Evolutionary conservation across 2,797 vertebrate genomes (phyloP).

Genomic region (Coilia nasus): DNA sequence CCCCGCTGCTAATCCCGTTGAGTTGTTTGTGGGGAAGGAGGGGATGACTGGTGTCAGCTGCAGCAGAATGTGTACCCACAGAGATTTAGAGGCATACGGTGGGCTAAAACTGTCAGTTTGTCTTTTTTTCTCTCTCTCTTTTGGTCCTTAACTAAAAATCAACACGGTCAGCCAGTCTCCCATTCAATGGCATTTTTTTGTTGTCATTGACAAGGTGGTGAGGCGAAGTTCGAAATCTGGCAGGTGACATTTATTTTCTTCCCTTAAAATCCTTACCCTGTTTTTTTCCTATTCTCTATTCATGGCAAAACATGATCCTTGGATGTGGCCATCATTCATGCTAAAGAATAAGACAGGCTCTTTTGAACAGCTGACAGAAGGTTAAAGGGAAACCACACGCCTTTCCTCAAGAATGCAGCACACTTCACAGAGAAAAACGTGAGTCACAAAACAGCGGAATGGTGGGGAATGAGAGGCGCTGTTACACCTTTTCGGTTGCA

Average conservation of each 20-base stretch:
- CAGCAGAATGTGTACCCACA: not conserved
- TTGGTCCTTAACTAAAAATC: not conserved
- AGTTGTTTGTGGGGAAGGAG: not conserved
- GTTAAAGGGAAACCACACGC: not conserved
- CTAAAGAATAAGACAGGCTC: not conserved
- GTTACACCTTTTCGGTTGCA: slow-evolving; percentile 51
- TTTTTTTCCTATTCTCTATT: not conserved
- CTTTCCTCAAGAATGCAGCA: not conserved
- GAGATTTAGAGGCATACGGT: not conserved
- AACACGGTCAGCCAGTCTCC: not conserved
- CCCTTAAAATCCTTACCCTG: not conserved
- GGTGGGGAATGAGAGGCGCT: slow-evolving; percentile 39
- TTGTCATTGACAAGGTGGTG: not conserved
- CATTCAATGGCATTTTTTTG: not conserved
- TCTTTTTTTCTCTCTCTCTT: not conserved
- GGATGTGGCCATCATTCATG: not conserved
- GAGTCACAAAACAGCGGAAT: not conserved
- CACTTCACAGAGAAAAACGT: not conserved
- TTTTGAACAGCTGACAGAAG: not conserved
- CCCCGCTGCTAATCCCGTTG: slow-evolving; percentile 1
- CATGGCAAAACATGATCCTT: not conserved
- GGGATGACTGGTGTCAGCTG: not conserved
- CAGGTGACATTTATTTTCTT: not conserved
- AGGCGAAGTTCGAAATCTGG: not conserved
- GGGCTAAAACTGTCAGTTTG: not conserved